Evolutionary conservation across 2,888 invertebrate genomes (phyloP), one percentile per base, ranked within the genome.

Genomic region (Ormyrus rosae): DNA sequence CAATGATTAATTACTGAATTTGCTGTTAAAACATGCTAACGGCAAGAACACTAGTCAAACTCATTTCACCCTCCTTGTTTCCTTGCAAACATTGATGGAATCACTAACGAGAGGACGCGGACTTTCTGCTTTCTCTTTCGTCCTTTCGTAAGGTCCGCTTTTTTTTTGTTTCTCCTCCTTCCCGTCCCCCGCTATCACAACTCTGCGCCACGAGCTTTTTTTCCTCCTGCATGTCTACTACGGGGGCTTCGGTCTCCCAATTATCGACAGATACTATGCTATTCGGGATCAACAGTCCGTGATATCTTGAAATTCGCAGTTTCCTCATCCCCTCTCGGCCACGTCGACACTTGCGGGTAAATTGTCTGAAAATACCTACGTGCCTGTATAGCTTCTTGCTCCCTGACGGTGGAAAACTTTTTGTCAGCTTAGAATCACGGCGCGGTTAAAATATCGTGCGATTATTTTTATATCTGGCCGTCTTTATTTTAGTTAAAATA

Each of bases 231-330:
- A 46, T 60, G 51, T 63, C 61, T 60, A 63, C 55, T 60, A 34
- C 61, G 78, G 64, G 34, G 46, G 64, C 10, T 51, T 60, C 63
- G 65, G 76, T 80, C 76, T 74, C 45, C 83, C 83, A 83, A 83
- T 83, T 83, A 84, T 82, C 78, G 83, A 73, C 80, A 77, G 73
- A 73, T 70, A 76, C 73, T n/a, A n/a, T n/a, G 80, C 81, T 78
- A 83, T 84, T 84, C 82, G 67, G 71, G 80, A 78, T 81, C 84
- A 84, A 84, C 83, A 83, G 81, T 65, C 81, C 83, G 84, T 83
- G 81, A 82, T 83, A 84, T 82, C 83, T 83, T 64, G 78, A 82
- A 80, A 80, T 76, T 78, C 81, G 67, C 70, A 73, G 71, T 68
- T 64, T 56, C 51, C 9, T 65, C 61, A 8, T 53, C 50, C 56